Evolutionary conservation across 2,888 invertebrate species (phyloP), one percentile per base, ranked within the genome.

Genomic region (Metacarcinus magister): DNA sequence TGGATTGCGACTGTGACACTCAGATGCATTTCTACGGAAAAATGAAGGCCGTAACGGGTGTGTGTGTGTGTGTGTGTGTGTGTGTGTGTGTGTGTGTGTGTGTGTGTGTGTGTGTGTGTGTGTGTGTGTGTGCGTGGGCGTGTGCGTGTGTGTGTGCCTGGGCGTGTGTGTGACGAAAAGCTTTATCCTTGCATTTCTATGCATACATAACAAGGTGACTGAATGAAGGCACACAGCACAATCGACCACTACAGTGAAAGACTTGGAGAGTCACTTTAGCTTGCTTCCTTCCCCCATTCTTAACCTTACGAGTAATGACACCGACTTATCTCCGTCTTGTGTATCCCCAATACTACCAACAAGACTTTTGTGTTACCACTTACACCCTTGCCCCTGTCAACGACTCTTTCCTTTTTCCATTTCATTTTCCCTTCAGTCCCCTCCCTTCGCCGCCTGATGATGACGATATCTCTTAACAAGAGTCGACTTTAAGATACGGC

Each of bases 51-150:
- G n/a, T 75, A 28, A n/a, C n/a, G 23, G 75, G 75, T 75, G 75
- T 75, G 75, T 75, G 75, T 75, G 75, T 75, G 75, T 75, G 75
- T 75, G 75, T 75, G 75, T 75, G 75, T 75, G 75, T 75, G 75
- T 75, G 75, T 75, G 75, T 75, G 75, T 75, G 75, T 75, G 75
- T 75, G 75, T 75, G 75, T 75, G 75, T 75, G 75, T 75, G 75
- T 75, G 75, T 75, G 75, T 75, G 75, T 75, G 75, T 75, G 75
- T 75, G 75, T 75, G 75, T 75, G 75, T 75, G 75, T 75, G 75
- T 75, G 75, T 75, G 75, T 75, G 75, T n/a, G 75, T 75, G 75
- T 75, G 75, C n/a, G 75, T 75, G 75, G 23, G 75, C 8, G 75
- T n/a, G 75, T n/a, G 75, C 8, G 75, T n/a, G 75, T n/a, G 75